Evolutionary conservation across 1,140 invertebrate species (phyloP), one percentile per base, ranked within the genome.

Genomic region (Agrypnia vestita): DNA sequence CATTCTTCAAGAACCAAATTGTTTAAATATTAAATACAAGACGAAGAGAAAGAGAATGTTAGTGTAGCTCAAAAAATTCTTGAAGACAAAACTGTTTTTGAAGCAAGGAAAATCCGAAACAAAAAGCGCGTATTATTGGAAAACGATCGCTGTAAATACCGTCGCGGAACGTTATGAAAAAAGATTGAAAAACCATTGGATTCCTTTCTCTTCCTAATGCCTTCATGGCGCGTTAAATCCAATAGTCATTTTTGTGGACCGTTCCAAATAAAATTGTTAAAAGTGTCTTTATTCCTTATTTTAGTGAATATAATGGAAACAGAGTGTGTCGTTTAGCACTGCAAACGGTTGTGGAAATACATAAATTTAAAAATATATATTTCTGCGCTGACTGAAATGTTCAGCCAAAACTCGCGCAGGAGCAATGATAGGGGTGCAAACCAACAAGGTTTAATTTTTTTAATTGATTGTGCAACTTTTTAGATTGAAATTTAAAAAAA

Each of bases 301-400:
- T 35, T 64, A 43, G 19, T 25, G 13, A 64, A 35, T 64, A 19
- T 59, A 64, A 64, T 64, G 61, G 61, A 64, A 35, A 64, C 61
- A n/a, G n/a, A 64, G 19, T 64, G 13, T 35, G 61, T 25, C 61
- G 61, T 64, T 64, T 64, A 17, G 61, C 9, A 64, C 10, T 35
- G 61, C 61, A 43, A 64, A 64, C 61, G 61, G 9, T 64, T 64
- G 61, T 64, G 61, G 61, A 64, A 43, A 25, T 35, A 17, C 19
- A 43, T 64, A 25, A 64, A 64, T 64, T 35, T 25, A 25, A 43
- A 64, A 64, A 64, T 43, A 64, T 43, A 35, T 44, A 64, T 64
- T 64, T 13, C 61, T 43, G 11, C 13, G 61, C n/a, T 19, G 35
- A 64, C 25, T 35, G 25, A 35, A 35, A 35, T 35, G 25, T 35